Percentiles rank a stretch among this genome's conserved stretches.
Evolutionary conservation across 1,140 invertebrate species (phyloP).

Genomic region (Ditylenchus dipsaci): DNA sequence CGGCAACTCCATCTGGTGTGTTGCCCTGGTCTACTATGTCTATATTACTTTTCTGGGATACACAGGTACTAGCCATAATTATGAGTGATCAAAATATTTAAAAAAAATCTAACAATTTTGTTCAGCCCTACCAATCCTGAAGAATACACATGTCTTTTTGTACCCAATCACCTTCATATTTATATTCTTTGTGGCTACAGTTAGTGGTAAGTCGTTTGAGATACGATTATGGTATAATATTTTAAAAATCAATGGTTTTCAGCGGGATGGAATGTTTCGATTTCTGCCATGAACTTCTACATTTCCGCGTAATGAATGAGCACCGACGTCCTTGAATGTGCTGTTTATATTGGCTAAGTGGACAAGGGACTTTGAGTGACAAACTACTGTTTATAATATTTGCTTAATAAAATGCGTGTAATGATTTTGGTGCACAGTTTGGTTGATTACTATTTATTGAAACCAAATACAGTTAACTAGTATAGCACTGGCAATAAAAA

Average conservation of each 20-base stretch:
- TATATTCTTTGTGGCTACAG: constrained; percentile 74
- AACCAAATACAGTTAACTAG: no score
- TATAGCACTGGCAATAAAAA: no score
- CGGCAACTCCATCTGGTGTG: constrained; percentile 88
- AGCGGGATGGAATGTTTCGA: constrained; percentile 66
- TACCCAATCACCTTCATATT: constrained; percentile 76
- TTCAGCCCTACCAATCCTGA: constrained; percentile 76
- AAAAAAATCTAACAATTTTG: constrained; percentile 20
- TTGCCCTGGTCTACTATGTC: constrained; percentile 83
- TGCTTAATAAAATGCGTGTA: no score
- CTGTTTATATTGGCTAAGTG: no score
- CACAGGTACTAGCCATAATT: constrained; percentile 77
- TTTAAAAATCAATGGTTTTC: no score
- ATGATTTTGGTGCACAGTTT: no score
- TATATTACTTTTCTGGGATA: constrained; percentile 98
- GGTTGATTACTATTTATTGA: no score
- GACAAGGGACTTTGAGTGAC: no score
- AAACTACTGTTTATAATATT: no score
- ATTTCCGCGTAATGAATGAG: constrained; percentile 56
- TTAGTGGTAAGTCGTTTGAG: constrained; percentile 58
- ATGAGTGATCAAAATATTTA: not conserved
- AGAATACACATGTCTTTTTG: constrained; percentile 77
- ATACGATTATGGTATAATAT: not conserved
- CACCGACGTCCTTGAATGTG: no score
- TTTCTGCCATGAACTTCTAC: constrained; percentile 75